These are phyloP conservation scores for Sarcophaga caerulescens DNA, from an alignment of 2,888 invertebrate genomes.

Conservation along the genomic window DNA sequence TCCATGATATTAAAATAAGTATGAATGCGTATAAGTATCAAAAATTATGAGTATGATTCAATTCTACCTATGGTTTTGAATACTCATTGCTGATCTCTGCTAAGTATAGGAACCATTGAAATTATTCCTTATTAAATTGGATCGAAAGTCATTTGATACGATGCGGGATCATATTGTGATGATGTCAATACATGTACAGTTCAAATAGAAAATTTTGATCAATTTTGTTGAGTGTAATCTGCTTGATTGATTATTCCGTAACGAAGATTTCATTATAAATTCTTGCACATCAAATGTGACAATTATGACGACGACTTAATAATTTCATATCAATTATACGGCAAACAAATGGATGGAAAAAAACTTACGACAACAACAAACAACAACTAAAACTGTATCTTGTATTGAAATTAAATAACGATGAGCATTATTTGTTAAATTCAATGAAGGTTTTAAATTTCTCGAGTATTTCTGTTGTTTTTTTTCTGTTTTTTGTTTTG, in stretches of 20 bases:
- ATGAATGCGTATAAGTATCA: no score
- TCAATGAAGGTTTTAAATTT: constrained; percentile 64
- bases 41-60: no score
- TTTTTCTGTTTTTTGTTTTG: constrained; percentile 12
- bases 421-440: constrained; percentile 65
- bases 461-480: constrained; percentile 22
- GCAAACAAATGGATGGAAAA: constrained; percentile 22
- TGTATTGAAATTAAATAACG: constrained; percentile 50
- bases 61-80: no score
- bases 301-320: constrained; percentile 16
- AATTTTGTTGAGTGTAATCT: no score
- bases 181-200: no score
- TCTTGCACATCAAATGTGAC: background rate
- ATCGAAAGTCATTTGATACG: no score
- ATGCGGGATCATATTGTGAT: no score
- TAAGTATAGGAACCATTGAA: no score
- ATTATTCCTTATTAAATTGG: no score
- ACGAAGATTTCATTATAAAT: background rate
- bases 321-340: constrained; percentile 31
- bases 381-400: background rate
- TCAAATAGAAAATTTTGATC: no score
- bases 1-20: no score
- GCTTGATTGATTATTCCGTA: background rate
- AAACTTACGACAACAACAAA: background rate
- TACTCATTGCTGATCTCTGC: no score